phyloP scores from a whole-genome alignment of 2,888 invertebrate species.

The Dryococelus australis region DNA sequence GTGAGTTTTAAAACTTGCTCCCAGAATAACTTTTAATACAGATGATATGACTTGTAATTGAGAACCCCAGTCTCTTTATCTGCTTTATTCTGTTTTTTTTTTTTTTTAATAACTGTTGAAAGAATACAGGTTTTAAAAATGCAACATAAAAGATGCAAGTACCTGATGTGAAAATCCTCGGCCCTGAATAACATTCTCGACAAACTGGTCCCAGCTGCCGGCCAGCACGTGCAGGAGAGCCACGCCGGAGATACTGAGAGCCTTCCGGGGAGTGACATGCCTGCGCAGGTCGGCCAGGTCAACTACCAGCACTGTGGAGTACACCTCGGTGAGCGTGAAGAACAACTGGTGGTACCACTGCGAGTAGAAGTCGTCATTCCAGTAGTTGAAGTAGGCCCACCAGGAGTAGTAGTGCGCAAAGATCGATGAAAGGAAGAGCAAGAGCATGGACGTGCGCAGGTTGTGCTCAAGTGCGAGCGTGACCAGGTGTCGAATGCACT shows the following conservation, averaged over 20 bases:
- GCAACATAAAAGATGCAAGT: constrained; percentile 22
- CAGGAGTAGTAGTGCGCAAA: constrained; percentile 75
- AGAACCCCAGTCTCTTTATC: no score
- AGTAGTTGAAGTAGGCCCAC: constrained; percentile 75
- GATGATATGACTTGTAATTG: no score
- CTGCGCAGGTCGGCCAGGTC: constrained; percentile 64
- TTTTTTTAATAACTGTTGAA: no score
- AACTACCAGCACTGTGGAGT: constrained; percentile 67
- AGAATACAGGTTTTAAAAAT: no score
- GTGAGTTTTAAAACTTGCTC: no score
- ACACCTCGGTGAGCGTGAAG: constrained; percentile 68
- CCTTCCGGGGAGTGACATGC: constrained; percentile 62
- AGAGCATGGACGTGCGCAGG: constrained; percentile 67
- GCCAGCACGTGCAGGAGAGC: constrained; percentile 69
- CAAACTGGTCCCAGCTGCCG: constrained; percentile 71
- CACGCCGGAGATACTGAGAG: constrained; percentile 66
- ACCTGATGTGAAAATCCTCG: constrained; percentile 73
- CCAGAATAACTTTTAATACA: no score
- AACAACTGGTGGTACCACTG: constrained; percentile 75
- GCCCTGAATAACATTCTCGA: constrained; percentile 68
- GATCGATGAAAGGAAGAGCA: constrained; percentile 68
- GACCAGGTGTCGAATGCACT: constrained; percentile 66
- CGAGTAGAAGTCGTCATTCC: constrained; percentile 74
- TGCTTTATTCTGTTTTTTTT: no score
- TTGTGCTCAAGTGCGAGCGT: constrained; percentile 62